These are phyloP conservation scores for Catonia carolina DNA, from an alignment of 2,888 invertebrate genomes.

Conservation along the genomic window DNA sequence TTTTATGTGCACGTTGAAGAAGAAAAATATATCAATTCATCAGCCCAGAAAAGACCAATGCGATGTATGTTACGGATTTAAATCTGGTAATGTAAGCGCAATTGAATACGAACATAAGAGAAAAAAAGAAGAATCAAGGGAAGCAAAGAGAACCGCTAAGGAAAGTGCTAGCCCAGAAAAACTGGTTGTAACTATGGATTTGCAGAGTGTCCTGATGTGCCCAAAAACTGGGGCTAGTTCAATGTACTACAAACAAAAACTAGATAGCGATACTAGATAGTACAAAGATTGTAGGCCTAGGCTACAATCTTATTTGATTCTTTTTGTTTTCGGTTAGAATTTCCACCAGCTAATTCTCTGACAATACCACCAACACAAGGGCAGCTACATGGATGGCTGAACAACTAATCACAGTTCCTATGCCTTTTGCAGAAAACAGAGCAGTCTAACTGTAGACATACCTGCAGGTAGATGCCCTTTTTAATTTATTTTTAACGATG, in stretches of 20 bases:
- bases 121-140: slow-evolving; percentile 14
- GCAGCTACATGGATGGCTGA: no score
- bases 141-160: slow-evolving; percentile 18
- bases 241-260: slow-evolving; percentile 16
- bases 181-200: not conserved
- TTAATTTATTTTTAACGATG: no score
- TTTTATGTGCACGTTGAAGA: not conserved
- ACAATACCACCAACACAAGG: no score
- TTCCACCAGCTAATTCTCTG: no score
- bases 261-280: no score
- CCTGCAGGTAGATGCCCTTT: no score
- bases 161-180: not conserved
- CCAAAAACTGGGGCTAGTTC: slow-evolving; percentile 5
- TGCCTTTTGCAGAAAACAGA: no score
- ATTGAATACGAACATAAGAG: slow-evolving; percentile 14
- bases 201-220: not conserved
- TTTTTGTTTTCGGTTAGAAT: no score
- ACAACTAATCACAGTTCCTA: no score
- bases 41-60: slow-evolving; percentile 21
- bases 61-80: slow-evolving; percentile 18
- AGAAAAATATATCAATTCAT: slow-evolving; percentile 18
- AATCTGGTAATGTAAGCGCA: slow-evolving; percentile 13
- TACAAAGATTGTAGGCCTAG: no score
- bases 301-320: no score
- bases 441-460: no score